phyloP scores from a whole-genome alignment of 2,797 vertebrate species.

The Pristis pectinata region DNA sequence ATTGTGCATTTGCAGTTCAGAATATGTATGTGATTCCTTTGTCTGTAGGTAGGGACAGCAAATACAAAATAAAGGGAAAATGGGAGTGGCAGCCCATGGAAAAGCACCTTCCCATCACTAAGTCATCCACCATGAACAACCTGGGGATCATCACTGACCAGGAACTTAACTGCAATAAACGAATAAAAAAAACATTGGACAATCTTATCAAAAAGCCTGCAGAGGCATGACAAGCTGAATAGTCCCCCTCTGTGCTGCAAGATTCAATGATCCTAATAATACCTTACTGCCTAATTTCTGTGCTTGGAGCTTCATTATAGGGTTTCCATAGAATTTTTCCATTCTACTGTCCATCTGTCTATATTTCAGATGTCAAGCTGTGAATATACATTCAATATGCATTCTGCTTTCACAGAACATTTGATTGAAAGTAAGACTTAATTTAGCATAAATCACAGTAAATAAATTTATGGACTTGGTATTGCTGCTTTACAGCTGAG shows the following conservation, averaged over 20 bases:
- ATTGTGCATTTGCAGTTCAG: too few species aligned
- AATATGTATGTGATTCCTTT: too few species aligned
- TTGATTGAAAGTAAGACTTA: slow-evolving; percentile 15
- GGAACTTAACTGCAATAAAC: too few species aligned
- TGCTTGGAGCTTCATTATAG: not conserved
- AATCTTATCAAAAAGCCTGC: not conserved
- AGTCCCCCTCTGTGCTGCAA: not conserved
- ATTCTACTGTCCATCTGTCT: not conserved
- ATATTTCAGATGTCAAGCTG: slow-evolving; percentile 6
- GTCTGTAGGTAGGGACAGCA: too few species aligned
- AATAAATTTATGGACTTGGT: slow-evolving; percentile 4
- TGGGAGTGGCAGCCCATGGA: too few species aligned
- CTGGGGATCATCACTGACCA: too few species aligned
- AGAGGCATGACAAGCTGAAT: not conserved
- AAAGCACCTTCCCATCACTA: too few species aligned
- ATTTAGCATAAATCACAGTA: not conserved
- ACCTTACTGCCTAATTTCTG: not conserved
- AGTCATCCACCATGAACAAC: too few species aligned
- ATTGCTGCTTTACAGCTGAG: not conserved
- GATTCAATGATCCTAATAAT: not conserved
- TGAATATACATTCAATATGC: not conserved
- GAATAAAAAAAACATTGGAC: not conserved
- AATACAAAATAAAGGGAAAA: too few species aligned
- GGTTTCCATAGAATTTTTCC: not conserved
- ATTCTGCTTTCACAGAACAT: not conserved